Evolutionary conservation across 2,888 invertebrate genomes (phyloP).

Genomic region (Oscheius onirici): DNA sequence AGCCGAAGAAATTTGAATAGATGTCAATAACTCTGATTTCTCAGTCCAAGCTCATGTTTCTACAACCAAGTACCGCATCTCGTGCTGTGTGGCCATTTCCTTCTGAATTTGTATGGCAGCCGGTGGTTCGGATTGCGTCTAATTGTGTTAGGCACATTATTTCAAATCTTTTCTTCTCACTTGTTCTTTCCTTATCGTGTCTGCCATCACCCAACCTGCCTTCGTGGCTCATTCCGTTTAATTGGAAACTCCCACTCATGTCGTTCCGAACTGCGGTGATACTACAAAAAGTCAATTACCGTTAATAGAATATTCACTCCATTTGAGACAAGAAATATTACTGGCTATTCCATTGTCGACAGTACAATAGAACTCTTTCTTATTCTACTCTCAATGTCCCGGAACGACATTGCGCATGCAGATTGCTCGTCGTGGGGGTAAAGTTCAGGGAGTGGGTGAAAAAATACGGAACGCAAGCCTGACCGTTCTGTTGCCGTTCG

Average conservation of each 20-base stretch:
- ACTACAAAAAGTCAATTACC: no score
- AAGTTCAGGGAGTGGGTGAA: not conserved
- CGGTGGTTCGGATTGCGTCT: conserved; percentile 24
- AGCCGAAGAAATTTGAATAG: not conserved
- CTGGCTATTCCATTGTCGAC: not conserved
- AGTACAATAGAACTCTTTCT: conserved; percentile 24
- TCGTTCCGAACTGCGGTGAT: no score
- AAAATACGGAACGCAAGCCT: not conserved
- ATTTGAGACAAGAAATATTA: no score
- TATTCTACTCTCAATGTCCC: conserved; percentile 1
- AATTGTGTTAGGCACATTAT: conserved; percentile 33
- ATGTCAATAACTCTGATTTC: conserved; percentile 21
- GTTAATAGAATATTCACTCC: no score
- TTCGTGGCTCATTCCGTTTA: not conserved
- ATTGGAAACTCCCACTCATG: conserved; percentile 1
- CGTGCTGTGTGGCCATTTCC: conserved; percentile 29
- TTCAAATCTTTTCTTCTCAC: conserved; percentile 6
- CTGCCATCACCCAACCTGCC: conserved; percentile 11
- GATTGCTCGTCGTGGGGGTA: conserved; percentile 9
- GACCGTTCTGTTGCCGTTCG: conserved; percentile 19
- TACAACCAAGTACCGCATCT: conserved; percentile 11
- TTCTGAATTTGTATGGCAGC: conserved; percentile 14
- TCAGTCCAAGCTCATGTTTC: conserved; percentile 4
- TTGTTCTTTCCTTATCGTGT: conserved; percentile 5
- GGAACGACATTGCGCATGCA: conserved; percentile 31